These are phyloP conservation scores for Lacanobia oleracea DNA, from an alignment of 2,888 invertebrate species.

Conservation along the genomic window DNA sequence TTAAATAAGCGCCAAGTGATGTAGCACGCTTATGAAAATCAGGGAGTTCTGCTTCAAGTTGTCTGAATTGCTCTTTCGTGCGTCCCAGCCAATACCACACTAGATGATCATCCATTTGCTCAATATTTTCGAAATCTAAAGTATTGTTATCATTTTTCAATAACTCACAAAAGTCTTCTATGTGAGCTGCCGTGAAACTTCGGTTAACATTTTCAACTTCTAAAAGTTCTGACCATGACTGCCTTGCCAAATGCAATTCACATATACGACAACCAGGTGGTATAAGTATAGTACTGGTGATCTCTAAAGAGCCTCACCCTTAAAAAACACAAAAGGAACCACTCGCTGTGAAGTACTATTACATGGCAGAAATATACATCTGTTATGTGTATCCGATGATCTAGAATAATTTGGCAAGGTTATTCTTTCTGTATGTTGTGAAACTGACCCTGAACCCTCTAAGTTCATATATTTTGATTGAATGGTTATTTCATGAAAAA, in stretches of 20 bases:
- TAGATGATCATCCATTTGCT: background rate
- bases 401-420: slow-evolving; percentile 11
- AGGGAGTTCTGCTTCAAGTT: slow-evolving; percentile 13
- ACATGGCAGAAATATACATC: slow-evolving; percentile 6
- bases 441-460: too few species aligned
- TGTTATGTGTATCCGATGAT: slow-evolving; percentile 16
- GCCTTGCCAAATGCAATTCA: slow-evolving; percentile 13
- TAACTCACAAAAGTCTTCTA: too few species aligned
- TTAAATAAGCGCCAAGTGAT: background rate
- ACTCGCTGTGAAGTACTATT: slow-evolving; percentile 3
- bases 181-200: slow-evolving; percentile 6
- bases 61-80: slow-evolving; percentile 50
- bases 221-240: slow-evolving; percentile 7
- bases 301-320: slow-evolving; percentile 14
- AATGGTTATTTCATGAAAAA: too few species aligned
- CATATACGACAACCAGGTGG: background rate
- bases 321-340: background rate
- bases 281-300: slow-evolving; percentile 11
- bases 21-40: slow-evolving; percentile 1
- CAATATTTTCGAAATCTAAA: background rate
- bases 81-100: slow-evolving; percentile 45
- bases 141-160: too few species aligned
- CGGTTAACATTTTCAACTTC: slow-evolving; percentile 1
- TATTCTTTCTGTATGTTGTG: slow-evolving; percentile 9
- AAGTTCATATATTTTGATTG: too few species aligned